Percentiles rank a stretch among this genome's conserved stretches.
These are phyloP conservation scores for Ormia ochracea DNA, from an alignment of 2,888 invertebrate species.

Conservation along the genomic window DNA sequence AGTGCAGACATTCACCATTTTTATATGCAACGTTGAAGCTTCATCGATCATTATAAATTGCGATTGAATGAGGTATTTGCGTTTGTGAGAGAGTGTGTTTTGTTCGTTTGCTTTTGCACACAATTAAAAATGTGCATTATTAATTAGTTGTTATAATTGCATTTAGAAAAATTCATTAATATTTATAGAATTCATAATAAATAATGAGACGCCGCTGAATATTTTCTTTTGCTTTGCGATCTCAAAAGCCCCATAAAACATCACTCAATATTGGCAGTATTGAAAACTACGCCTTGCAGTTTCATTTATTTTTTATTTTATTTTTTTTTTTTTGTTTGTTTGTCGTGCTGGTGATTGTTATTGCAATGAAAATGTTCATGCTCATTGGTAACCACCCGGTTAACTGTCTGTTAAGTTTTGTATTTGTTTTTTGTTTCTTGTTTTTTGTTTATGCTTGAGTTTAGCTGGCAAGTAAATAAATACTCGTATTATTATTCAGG, in stretches of 20 bases:
- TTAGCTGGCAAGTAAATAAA: constrained; percentile 26
- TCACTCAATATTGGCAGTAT: constrained; percentile 39
- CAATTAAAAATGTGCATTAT: constrained; percentile 76
- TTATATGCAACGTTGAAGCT: not conserved
- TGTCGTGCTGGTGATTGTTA: not conserved
- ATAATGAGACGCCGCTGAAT: constrained; percentile 70
- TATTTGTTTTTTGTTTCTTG: not conserved
- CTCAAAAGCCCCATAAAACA: constrained; percentile 65
- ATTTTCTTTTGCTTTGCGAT: constrained; percentile 44
- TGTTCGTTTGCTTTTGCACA: constrained; percentile 27
- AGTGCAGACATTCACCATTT: no score
- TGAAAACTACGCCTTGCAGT: constrained; percentile 8
- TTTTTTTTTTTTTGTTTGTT: no score
- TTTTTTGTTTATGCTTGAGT: no score
- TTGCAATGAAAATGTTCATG: constrained; percentile 31
- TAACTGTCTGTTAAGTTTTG: constrained; percentile 34
- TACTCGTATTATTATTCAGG: constrained; percentile 24
- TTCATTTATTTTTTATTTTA: no score
- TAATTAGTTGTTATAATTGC: constrained; percentile 76
- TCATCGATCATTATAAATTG: not conserved
- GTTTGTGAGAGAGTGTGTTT: constrained; percentile 3
- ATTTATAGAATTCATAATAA: constrained; percentile 77
- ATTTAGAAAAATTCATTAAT: constrained; percentile 76
- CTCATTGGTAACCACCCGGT: constrained; percentile 57
- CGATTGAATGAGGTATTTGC: not conserved